Base-by-base conservation (phyloP, 2,888 invertebrate species). In the Noctuana brunneofusca region DNA sequence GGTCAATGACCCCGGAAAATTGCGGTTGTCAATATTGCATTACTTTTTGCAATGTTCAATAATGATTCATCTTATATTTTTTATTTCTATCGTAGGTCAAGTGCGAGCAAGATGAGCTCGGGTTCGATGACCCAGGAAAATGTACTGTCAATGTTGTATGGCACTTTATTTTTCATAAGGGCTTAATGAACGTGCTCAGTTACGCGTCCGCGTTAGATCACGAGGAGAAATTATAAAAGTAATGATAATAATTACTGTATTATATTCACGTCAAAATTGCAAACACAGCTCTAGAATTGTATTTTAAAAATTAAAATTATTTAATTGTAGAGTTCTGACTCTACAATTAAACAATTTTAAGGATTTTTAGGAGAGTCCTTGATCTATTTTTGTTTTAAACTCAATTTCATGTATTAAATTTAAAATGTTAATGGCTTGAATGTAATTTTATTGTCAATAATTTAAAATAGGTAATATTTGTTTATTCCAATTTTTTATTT, bases 1-100 rank as follows among this genome's bases (percentile, higher is more conserved):
- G 84, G 79, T 82, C 83, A 72, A 64, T 79, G 82, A 87, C 87
- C 87, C 86, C 81, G 86, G 87, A 86, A 87, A 86, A 74, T n/a
- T n/a, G n/a, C 63, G 11, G 48, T 43, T 30, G 30, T 43, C 41
- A 41, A 53, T 46, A 46, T 43, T 54, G 60, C 48, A 38, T 22
- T 60, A 35, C n/a, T 16, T 46, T 54, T 24, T 24, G 48, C 57
- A 58, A 60, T 53, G 50, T 16, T 35, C 22, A 46, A 27, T 62
- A 56, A 62, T 52, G 32, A 52, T n/a, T 62, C 60, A 55, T 11
- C 24, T 55, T 38, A 30, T 16, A 41, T 50, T 62, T 56, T 56
- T 62, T 43, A 43, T 43, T 43, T 41, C 55, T 56, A 62, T 49
- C 62, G 60, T 54, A 60, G 60, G 60, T 60, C 60, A 60, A 60